These are phyloP conservation scores for Drosophila nr. perissopoda DNA, from an alignment of 2,888 invertebrate genomes.

Conservation along the genomic window DNA sequence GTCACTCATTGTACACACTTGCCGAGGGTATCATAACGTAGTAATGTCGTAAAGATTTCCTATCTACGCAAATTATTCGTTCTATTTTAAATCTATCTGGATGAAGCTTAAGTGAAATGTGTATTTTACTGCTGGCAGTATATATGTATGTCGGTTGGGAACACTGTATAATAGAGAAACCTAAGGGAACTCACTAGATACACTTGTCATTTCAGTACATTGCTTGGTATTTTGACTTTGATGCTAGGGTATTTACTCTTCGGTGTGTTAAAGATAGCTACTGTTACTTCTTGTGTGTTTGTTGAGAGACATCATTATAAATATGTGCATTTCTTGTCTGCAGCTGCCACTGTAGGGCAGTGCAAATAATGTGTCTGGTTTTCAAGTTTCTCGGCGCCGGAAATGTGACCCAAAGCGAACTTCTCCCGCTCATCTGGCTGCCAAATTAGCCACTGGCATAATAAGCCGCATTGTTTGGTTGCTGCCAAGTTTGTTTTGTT, in stretches of 20 bases:
- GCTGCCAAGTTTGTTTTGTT: slow-evolving; percentile 2
- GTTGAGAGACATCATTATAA: slow-evolving; percentile 20
- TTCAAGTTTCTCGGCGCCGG: slow-evolving; percentile 54
- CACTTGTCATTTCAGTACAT: not conserved
- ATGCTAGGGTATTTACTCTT: not conserved
- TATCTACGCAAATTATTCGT: not conserved
- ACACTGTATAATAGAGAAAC: not conserved
- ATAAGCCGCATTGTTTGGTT: slow-evolving; percentile 58
- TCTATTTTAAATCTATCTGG: not conserved
- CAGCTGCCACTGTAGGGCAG: slow-evolving; percentile 65
- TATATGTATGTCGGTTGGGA: not conserved
- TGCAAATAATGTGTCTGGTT: slow-evolving; percentile 71
- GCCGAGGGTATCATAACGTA: not conserved
- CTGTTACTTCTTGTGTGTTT: not conserved
- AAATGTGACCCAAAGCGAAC: slow-evolving; percentile 55
- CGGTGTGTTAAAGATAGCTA: not conserved
- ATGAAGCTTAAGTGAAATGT: not conserved
- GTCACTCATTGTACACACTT: slow-evolving; percentile 7
- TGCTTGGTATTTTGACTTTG: too few species aligned
- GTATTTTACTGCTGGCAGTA: not conserved
- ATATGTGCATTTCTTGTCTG: slow-evolving; percentile 21
- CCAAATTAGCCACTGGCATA: slow-evolving; percentile 41
- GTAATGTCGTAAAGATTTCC: not conserved
- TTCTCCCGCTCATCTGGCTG: slow-evolving; percentile 18
- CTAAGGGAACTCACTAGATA: not conserved